These are phyloP conservation scores for Drosophila infuscata DNA, from an alignment of 2,888 invertebrate species.

Conservation along the genomic window DNA sequence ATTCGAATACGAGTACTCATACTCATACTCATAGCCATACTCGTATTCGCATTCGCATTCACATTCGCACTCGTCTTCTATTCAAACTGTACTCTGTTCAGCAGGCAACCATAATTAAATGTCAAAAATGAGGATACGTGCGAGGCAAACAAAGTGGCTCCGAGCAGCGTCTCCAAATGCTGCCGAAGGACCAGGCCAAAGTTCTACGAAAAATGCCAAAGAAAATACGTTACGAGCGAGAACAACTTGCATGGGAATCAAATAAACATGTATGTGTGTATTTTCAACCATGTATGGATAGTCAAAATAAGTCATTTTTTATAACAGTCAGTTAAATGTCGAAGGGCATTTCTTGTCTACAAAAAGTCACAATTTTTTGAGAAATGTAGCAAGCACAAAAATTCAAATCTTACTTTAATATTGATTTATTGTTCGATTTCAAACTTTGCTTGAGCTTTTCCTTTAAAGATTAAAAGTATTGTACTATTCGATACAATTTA, in stretches of 20 bases:
- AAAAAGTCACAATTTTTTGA: background rate
- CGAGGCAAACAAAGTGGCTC: constrained; percentile 65
- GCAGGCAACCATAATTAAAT: constrained; percentile 80
- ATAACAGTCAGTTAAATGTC: background rate
- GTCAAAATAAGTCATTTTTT: constrained; percentile 7
- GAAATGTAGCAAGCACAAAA: background rate
- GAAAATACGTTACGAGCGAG: constrained; percentile 14
- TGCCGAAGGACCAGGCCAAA: constrained; percentile 46
- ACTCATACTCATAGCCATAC: background rate
- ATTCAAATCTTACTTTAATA: background rate
- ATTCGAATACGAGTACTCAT: constrained; percentile 1
- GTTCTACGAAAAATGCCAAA: constrained; percentile 46
- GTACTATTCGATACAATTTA: background rate
- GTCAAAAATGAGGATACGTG: constrained; percentile 83
- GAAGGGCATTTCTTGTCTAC: background rate
- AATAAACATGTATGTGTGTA: constrained; percentile 41
- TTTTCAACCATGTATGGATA: constrained; percentile 3
- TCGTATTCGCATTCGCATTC: constrained; percentile 20
- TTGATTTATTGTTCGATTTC: background rate
- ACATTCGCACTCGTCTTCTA: constrained; percentile 10
- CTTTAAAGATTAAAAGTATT: background rate
- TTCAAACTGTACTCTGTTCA: constrained; percentile 30
- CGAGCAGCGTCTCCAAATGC: constrained; percentile 21
- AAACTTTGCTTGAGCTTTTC: background rate
- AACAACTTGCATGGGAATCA: constrained; percentile 36